phyloP scores from a whole-genome alignment of 2,113 vertebrate species.

The Catharus bicknelli region DNA sequence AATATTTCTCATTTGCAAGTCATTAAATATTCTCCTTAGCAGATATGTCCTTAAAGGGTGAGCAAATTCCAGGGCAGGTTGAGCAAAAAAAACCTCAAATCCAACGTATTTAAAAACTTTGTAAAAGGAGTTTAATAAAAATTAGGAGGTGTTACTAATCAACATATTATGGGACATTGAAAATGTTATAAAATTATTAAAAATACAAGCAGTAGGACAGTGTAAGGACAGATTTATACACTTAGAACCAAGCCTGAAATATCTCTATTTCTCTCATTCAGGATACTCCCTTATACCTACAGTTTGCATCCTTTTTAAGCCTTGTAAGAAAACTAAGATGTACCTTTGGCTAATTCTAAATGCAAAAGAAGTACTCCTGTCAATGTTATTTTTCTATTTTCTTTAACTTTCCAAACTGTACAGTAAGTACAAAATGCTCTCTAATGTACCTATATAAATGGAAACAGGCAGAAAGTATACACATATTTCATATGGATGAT shows the following conservation, averaged over 20 bases:
- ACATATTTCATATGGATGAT: fast-evolving
- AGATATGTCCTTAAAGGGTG: background rate
- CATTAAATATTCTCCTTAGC: background rate
- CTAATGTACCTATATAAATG: background rate
- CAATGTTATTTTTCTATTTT: background rate
- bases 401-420: background rate
- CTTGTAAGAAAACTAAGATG: background rate
- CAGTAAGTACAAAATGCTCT: background rate
- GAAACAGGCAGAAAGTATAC: background rate
- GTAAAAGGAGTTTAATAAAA: background rate
- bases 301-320: background rate
- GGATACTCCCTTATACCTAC: background rate
- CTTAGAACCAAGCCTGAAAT: background rate
- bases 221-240: background rate
- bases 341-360: background rate
- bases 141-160: background rate
- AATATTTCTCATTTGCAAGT: slow-evolving; percentile 31
- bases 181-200: background rate
- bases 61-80: background rate
- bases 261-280: background rate
- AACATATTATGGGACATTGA: background rate
- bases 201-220: background rate
- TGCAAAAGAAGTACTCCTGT: background rate
- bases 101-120: background rate
- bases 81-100: background rate